Base-by-base conservation (phyloP, 2,113 vertebrate species). In the Hystrix cristata region DNA sequence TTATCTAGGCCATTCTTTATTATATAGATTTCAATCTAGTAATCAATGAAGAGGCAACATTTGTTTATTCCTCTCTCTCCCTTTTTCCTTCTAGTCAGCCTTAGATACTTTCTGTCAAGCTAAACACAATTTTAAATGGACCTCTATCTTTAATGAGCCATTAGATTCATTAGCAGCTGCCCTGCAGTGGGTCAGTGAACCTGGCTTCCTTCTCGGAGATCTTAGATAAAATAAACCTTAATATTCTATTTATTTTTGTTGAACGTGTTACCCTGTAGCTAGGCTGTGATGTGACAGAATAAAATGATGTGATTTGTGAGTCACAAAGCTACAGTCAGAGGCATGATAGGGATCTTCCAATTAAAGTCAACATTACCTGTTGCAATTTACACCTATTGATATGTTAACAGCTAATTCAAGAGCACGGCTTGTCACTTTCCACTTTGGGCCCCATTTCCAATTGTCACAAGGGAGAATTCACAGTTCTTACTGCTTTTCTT, bases 121-220 rank as follows among this genome's bases (percentile, higher is more conserved):
- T 53, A 87, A 89, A 94, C 62, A 82, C 18, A 55, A 12, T 89
- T 91, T 89, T 86, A 89, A 91, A 53, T 94, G 34, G 38, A 64
- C 57, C 3, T 38, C 72, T 96, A 0, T 65, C 46, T 91, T 95
- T 96, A 93, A 94, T 55, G 29, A 96, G 65, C 31, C 57, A 84
- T 95, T 95, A 91, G 87, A 82, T 90, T 96, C 69, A 92, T 93
- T 95, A 91, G 86, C 93, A 95, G 67, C 51, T 91, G 64, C 57
- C n/a, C 46, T 92, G 64, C 29, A 57, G 29, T 65, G 53, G n/a
- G 57, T 93, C 67, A 55, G 31, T 46, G 23, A 67, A 74, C 64
- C 21, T 53, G 62, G 13, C 3, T 7, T 69, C 65, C 31, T 86
- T 89, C 86, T 60, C 29, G 11, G 79, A 76, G 31, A 16, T n/a